A percentile compares a stretch with the other conserved stretches of the same genome.
These are phyloP conservation scores for Phrynocephalus forsythii DNA, from an alignment of 2,797 vertebrate species.

Conservation along the genomic window DNA sequence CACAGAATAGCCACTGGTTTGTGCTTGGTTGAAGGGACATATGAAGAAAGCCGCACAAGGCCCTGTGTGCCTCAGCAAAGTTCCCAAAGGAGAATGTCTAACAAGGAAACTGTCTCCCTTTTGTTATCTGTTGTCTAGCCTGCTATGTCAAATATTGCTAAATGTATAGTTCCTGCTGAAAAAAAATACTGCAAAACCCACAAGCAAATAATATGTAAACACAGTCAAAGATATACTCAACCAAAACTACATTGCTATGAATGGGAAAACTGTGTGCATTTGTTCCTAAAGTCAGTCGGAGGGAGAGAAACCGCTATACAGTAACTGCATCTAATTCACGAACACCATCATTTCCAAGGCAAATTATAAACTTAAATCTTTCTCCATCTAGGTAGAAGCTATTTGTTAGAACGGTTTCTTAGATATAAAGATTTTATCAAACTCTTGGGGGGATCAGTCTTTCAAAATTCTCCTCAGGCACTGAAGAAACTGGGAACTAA, in stretches of 20 bases:
- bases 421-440: background rate
- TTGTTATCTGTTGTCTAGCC: conserved; percentile 41
- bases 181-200: conserved; percentile 48
- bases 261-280: conserved; percentile 3
- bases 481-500: background rate
- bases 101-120: conserved; percentile 34
- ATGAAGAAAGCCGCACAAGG: conserved; percentile 43
- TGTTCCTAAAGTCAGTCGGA: conserved; percentile 11
- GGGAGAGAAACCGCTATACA: background rate
- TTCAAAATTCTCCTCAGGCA: background rate
- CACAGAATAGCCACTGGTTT: conserved; percentile 23
- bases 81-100: conserved; percentile 33
- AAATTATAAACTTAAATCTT: background rate
- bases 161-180: conserved; percentile 20
- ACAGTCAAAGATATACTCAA: background rate
- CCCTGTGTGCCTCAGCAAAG: background rate
- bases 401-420: background rate
- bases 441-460: background rate
- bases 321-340: conserved; percentile 16
- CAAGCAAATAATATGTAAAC: conserved; percentile 35
- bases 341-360: background rate
- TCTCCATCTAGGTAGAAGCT: background rate
- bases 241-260: background rate
- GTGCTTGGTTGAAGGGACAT: background rate
- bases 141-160: conserved; percentile 55